Base-by-base conservation (phyloP, 2,888 invertebrate genomes). In the Polymixis lichenea region DNA sequence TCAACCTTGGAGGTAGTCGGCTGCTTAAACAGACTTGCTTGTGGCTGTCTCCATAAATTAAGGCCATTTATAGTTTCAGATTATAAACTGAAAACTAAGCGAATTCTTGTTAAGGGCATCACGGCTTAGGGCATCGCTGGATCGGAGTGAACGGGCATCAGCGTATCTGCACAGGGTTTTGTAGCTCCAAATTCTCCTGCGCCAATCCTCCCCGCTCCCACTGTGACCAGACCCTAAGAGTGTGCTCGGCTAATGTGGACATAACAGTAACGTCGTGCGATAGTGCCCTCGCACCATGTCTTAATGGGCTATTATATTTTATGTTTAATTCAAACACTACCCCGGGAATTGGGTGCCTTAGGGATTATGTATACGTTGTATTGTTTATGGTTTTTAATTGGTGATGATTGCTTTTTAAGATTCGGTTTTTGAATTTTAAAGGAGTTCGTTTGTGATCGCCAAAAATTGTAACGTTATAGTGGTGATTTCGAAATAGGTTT, bases 291-390 rank as follows among this genome's bases (percentile, higher is more conserved):
- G 85, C 90, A 84, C 88, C 82, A 86, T 84, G 88, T 92, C 91
- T 90, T 93, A 94, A 94, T 92, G 90, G 91, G 72, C 93, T 88
- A 91, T 94, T 93, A 94, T 93, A 93, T 93, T 93, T 94, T 89
- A 93, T 90, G 91, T 83, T 85, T 89, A 88, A 91, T 92, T 92
- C 91, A 78, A 83, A 87, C 76, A 84, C 83, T 82, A 86, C 84
- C 80, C 78, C 28, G 80, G 72, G 77, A 79, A 81, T 86, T 83
- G 74, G 85, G 80, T 76, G 86, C 79, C 73, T 17, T 25, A 22
- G 56, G 61, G 82, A 82, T 82, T 80, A 87, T 75, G 66, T 77
- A 49, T 72, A 62, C 38, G 43, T 11, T 72, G 3, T 17, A 32
- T 15, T 61, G 15, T 84, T 83, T 70, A 72, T 72, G n/a, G 22